Evolutionary conservation across 2,888 invertebrate genomes (phyloP).

Genomic region (Lasioglossum oenotherae): DNA sequence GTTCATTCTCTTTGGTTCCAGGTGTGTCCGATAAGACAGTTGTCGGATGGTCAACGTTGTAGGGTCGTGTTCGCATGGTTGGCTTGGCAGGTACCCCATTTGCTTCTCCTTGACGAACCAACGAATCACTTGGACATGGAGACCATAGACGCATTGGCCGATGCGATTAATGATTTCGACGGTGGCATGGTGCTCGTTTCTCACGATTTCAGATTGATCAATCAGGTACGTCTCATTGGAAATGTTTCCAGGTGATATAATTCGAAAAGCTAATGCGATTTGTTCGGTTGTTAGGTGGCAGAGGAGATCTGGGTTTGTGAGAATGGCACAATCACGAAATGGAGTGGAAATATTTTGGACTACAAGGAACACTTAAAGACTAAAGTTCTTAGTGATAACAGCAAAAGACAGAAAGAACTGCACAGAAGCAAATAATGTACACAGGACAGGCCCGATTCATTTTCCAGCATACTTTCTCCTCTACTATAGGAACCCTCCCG

Average conservation of each 20-base stretch:
- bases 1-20: conserved; percentile 76
- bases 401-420: conserved; percentile 81
- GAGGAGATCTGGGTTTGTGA: conserved; percentile 99
- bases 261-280: background rate
- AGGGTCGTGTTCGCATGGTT: conserved; percentile 99
- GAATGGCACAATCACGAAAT: conserved; percentile 97
- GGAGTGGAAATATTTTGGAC: conserved; percentile 97
- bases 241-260: background rate
- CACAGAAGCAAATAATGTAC: conserved; percentile 77
- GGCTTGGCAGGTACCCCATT: conserved; percentile 98
- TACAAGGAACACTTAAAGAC: conserved; percentile 98
- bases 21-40: conserved; percentile 96
- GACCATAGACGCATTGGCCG: conserved; percentile 98
- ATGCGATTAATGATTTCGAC: conserved; percentile 98
- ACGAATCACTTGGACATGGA: conserved; percentile 99
- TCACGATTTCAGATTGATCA: conserved; percentile 99
- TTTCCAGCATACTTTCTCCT: conserved; percentile 65
- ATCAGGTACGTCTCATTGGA: conserved; percentile 89
- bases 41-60: conserved; percentile 99
- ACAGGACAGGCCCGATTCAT: conserved; percentile 54
- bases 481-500: conserved; percentile 64
- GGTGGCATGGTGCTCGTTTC: conserved; percentile 99
- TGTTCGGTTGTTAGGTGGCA: conserved; percentile 90
- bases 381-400: conserved; percentile 91
- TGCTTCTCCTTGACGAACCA: conserved; percentile 94